Conservation (phyloP, 2,113 vertebrate genomes). For the Labeo catla region DNA sequence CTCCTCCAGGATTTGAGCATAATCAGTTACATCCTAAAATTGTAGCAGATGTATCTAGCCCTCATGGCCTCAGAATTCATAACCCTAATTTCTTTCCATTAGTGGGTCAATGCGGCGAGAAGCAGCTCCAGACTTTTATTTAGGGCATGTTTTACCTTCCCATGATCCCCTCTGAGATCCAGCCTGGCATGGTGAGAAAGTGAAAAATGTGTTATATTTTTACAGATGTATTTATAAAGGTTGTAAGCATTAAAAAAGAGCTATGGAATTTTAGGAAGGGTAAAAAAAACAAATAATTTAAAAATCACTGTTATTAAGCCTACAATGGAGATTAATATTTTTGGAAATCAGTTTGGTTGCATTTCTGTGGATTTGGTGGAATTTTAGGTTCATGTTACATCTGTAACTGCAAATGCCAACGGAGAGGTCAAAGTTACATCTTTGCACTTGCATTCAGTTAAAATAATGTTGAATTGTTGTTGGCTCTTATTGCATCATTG, state of each 20-base stretch:
- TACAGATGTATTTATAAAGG: conserved; percentile 1
- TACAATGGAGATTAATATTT: not conserved
- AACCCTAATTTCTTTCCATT: conserved; percentile 27
- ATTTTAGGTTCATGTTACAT: not conserved
- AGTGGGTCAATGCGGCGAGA: conserved; percentile 14
- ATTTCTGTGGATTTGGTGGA: not conserved
- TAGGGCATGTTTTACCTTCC: conserved; percentile 19
- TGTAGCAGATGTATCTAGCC: conserved; percentile 11
- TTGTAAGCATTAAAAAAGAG: not conserved
- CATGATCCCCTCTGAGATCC: not conserved
- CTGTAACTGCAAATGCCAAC: not conserved
- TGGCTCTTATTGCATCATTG: not conserved
- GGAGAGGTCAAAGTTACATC: not conserved
- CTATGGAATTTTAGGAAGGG: not conserved
- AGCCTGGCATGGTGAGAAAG: not conserved
- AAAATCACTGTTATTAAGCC: not conserved
- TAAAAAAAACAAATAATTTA: not conserved
- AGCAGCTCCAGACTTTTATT: conserved; percentile 27
- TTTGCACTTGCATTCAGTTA: not conserved
- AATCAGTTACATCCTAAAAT: conserved; percentile 37
- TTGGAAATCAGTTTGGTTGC: not conserved
- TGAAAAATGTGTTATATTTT: conserved; percentile 20
- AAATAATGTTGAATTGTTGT: not conserved
- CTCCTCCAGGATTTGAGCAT: conserved; percentile 21
- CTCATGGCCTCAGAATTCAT: conserved; percentile 3